phyloP scores from a whole-genome alignment of 2,888 invertebrate species.

The Caenorhabditis angaria region DNA sequence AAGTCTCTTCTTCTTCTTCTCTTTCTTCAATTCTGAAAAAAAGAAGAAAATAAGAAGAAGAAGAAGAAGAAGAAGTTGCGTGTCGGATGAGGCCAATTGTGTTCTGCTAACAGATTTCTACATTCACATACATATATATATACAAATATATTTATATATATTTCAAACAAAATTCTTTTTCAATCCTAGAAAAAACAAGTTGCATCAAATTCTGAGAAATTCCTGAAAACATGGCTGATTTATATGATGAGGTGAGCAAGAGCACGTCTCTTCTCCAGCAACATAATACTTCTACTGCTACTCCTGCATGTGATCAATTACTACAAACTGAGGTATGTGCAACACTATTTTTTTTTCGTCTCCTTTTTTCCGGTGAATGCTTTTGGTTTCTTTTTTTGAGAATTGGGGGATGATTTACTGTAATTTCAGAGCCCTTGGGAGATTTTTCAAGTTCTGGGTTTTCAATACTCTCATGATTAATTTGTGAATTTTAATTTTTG shows the following conservation, averaged over 20 bases:
- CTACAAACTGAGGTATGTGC: conserved; percentile 43
- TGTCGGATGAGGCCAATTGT: conserved; percentile 49
- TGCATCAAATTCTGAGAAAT: no score
- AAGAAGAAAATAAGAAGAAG: conserved; percentile 25
- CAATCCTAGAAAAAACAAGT: not conserved
- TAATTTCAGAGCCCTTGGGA: no score
- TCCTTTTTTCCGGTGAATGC: no score
- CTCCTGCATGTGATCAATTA: conserved; percentile 41
- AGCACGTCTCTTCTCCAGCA: conserved; percentile 32
- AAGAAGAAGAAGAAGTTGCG: conserved; percentile 15
- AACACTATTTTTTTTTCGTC: no score
- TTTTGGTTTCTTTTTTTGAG: no score
- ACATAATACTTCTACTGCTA: conserved; percentile 13
- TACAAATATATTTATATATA: not conserved
- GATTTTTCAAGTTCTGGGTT: no score
- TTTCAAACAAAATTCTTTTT: not conserved
- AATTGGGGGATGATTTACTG: no score
- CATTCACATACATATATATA: conserved; percentile 24
- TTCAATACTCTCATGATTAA: no score
- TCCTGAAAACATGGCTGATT: conserved; percentile 30
- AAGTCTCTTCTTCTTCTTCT: not conserved
- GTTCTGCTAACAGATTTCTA: conserved; percentile 14
- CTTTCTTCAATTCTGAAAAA: conserved; percentile 2
- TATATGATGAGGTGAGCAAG: conserved; percentile 46
- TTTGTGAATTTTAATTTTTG: no score